Conservation (phyloP, 2,797 vertebrate species). For the Pseudocheirus occidentalis region DNA sequence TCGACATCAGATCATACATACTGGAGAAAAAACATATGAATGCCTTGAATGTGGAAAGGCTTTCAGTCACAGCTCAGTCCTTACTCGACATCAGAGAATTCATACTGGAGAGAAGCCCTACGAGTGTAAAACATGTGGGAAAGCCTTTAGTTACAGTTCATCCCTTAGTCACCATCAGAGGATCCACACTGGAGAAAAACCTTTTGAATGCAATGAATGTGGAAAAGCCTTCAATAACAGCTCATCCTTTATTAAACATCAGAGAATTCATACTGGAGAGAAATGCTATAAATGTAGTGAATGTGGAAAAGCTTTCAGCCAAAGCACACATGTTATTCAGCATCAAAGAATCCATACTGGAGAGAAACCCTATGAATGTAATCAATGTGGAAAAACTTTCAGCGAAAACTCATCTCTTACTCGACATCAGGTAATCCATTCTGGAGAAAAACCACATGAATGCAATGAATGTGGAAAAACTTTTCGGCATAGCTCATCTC, state of each 20-base stretch:
- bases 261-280: conserved; percentile 78
- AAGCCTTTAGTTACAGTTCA: conserved; percentile 73
- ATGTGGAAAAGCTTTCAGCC: conserved; percentile 78
- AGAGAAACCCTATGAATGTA: conserved; percentile 51
- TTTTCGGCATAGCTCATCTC: conserved; percentile 62
- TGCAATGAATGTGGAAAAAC: conserved; percentile 53
- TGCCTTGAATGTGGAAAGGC: conserved; percentile 79
- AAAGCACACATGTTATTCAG: conserved; percentile 75
- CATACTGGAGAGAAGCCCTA: conserved; percentile 78
- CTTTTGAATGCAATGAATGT: conserved; percentile 76
- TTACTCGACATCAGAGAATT: conserved; percentile 74
- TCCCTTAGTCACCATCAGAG: conserved; percentile 74
- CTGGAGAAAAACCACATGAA: conserved; percentile 44
- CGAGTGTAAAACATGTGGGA: conserved; percentile 74
- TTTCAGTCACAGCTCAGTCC: conserved; percentile 79
- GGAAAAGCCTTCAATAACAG: conserved; percentile 73
- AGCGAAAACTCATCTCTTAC: conserved; percentile 47
- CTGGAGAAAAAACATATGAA: conserved; percentile 75
- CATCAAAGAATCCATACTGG: conserved; percentile 67
- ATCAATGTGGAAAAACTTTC: conserved; percentile 59
- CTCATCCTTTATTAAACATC: conserved; percentile 75
- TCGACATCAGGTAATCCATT: conserved; percentile 55
- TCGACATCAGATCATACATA: conserved; percentile 76
- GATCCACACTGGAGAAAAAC: conserved; percentile 77
- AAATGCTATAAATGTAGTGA: conserved; percentile 73